Percentiles rank a stretch among this genome's conserved stretches.
Conservation (phyloP, 2,113 vertebrate genomes). For the Brachionichthys hirsutus region DNA sequence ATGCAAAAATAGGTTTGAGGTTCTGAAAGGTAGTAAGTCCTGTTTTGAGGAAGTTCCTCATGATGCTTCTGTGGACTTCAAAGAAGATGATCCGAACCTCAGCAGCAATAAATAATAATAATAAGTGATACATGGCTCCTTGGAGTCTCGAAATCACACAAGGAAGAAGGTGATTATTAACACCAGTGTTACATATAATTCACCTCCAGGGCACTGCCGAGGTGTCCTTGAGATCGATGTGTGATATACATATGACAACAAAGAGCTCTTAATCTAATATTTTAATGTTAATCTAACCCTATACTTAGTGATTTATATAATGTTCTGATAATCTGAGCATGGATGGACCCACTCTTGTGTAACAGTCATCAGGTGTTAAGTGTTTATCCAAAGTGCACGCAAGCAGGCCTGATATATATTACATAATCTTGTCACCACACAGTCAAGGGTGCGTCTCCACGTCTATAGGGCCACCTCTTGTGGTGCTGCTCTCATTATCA, state of each 20-base stretch:
- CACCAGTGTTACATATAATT: slow-evolving; percentile 4
- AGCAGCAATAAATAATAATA: background rate
- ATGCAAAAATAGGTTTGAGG: background rate
- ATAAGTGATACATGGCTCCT: slow-evolving; percentile 20
- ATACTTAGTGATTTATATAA: background rate
- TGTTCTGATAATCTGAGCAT: background rate
- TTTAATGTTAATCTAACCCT: no score
- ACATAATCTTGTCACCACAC: slow-evolving; percentile 32
- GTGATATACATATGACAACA: no score
- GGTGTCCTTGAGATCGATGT: no score
- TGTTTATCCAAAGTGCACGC: slow-evolving; percentile 1
- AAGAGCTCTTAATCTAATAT: no score
- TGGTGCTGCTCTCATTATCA: background rate
- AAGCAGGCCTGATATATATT: slow-evolving; percentile 13
- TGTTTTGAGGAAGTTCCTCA: background rate
- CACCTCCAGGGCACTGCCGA: no score
- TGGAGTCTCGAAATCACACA: slow-evolving; percentile 27
- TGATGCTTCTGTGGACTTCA: no score
- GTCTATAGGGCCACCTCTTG: slow-evolving; percentile 9
- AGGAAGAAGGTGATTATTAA: slow-evolving; percentile 20
- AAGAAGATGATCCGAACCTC: background rate
- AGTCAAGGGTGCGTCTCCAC: slow-evolving; percentile 10
- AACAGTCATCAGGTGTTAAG: slow-evolving; percentile 7
- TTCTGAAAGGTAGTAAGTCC: background rate
- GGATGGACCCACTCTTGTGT: background rate